These are phyloP conservation scores for Andricus grossulariae DNA, from an alignment of 1,140 invertebrate species.

Conservation along the genomic window DNA sequence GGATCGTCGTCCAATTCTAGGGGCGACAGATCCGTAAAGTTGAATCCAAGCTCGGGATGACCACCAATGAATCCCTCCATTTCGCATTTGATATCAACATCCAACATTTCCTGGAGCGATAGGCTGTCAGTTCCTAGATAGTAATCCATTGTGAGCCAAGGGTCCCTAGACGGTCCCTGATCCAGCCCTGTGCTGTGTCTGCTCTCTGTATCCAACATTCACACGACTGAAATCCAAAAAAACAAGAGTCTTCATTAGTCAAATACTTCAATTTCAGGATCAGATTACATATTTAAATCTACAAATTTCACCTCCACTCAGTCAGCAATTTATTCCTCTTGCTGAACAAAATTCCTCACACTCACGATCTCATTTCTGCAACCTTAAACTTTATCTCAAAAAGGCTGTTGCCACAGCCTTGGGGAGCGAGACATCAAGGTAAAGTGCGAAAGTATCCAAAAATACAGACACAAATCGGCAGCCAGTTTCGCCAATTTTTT, in stretches of 20 bases:
- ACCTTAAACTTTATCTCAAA: constrained; percentile 23
- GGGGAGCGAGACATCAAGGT: constrained; percentile 10
- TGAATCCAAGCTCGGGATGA: constrained; percentile 73
- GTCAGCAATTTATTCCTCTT: not conserved
- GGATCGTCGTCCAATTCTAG: constrained; percentile 81
- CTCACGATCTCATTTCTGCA: not conserved
- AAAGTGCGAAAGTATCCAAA: constrained; percentile 19
- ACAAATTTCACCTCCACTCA: not conserved
- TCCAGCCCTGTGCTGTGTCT: constrained; percentile 71
- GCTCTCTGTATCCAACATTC: constrained; percentile 75
- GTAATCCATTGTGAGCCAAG: constrained; percentile 77
- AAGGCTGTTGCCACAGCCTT: not conserved
- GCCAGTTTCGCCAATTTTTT: no score
- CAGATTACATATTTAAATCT: not conserved
- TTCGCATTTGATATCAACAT: constrained; percentile 88
- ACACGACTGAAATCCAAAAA: constrained; percentile 64
- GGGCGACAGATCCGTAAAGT: constrained; percentile 81
- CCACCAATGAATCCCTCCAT: constrained; percentile 85
- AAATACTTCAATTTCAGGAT: not conserved
- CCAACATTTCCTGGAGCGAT: constrained; percentile 87
- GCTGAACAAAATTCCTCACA: not conserved
- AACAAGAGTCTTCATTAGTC: not conserved
- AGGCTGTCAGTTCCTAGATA: constrained; percentile 76
- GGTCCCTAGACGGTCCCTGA: constrained; percentile 71
- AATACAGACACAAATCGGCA: not conserved